phyloP scores from a whole-genome alignment of 1,140 invertebrate species.

The Drosophila guanche region DNA sequence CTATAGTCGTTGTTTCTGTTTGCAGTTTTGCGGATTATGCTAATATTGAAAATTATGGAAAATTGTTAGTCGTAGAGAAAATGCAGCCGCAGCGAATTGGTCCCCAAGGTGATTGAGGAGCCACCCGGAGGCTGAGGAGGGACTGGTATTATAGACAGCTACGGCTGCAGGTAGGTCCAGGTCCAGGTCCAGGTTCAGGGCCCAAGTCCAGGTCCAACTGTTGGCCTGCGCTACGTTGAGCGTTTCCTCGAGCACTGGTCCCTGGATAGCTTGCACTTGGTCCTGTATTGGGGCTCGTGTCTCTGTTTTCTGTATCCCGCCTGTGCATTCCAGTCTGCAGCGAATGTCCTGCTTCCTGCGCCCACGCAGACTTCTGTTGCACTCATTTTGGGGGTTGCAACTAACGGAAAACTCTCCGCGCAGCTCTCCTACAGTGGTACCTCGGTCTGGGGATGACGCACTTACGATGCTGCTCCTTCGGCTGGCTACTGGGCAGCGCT shows the following conservation, averaged over 20 bases:
- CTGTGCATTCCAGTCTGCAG: conserved; percentile 62
- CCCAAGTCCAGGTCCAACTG: conserved; percentile 8
- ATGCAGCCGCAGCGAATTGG: too few relatives aligned
- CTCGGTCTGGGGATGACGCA: neutral
- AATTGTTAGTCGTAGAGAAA: too few relatives aligned
- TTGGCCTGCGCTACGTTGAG: conserved; percentile 37
- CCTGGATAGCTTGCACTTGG: conserved; percentile 28
- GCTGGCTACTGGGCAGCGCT: conserved; percentile 2
- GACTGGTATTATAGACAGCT: too few relatives aligned
- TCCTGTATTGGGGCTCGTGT: conserved; percentile 16
- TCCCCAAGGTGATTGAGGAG: too few relatives aligned
- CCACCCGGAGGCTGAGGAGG: too few relatives aligned
- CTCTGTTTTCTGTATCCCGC: conserved; percentile 55
- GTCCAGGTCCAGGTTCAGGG: too few relatives aligned
- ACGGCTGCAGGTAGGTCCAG: too few relatives aligned
- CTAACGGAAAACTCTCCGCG: neutral
- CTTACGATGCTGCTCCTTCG: neutral
- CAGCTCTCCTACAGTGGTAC: conserved; percentile 38
- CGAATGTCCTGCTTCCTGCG: conserved; percentile 1
- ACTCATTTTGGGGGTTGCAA: conserved; percentile 60
- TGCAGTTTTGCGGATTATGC: neutral
- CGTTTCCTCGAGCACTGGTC: conserved; percentile 43
- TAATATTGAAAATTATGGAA: conserved; percentile 8
- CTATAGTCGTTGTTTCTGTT: conserved; percentile 7
- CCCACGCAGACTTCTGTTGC: conserved; percentile 28